Base-by-base conservation (phyloP, 2,797 vertebrate species). In the Phrynocephalus guinanensis region DNA sequence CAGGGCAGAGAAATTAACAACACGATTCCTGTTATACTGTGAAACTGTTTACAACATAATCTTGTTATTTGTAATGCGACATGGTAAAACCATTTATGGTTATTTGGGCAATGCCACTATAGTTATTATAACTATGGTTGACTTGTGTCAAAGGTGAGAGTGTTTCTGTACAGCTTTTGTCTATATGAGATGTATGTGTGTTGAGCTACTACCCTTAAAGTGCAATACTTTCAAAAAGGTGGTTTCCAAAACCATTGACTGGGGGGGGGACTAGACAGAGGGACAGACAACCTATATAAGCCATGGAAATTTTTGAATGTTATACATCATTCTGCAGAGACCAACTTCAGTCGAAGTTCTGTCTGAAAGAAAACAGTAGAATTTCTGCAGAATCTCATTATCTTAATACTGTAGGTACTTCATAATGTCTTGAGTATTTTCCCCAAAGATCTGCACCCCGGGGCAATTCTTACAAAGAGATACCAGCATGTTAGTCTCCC, bases 1-100 rank as follows among this genome's bases (percentile, higher is more conserved):
- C 68, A 91, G 86, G 92, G 88, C 52, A 86, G 82, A 93, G 72
- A 89, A 94, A 87, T 33, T 80, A 63, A 87, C 87, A 90, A 91
- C 81, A 85, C 56, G 85, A 79, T 90, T 83, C 86, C 94, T 96
- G 92, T 93, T 33, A 94, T 92, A 93, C 95, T 95, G 94, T 96
- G 96, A 96, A 91, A 92, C 95, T 94, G 94, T 96, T 97, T 96
- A 96, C 94, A 93, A 94, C 93, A 89, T n/a, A 2, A 91, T 82
- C 66, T 73, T 77, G 75, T 75, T 77, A 77, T 88, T 90, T 83
- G 22, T 87, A 79, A 76, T 80, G 60, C 68, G 88, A 68, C 67
- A 86, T 15, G 82, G 84, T 86, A 73, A 88, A 82, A 91, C 56
- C 1, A 0, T 79, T 91, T 89, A 90, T 87, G 76, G 70, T 26